A percentile compares a stretch with the other conserved stretches of the same genome.
Conservation (phyloP, 2,888 invertebrate species). For the Nymphalis urticae region DNA sequence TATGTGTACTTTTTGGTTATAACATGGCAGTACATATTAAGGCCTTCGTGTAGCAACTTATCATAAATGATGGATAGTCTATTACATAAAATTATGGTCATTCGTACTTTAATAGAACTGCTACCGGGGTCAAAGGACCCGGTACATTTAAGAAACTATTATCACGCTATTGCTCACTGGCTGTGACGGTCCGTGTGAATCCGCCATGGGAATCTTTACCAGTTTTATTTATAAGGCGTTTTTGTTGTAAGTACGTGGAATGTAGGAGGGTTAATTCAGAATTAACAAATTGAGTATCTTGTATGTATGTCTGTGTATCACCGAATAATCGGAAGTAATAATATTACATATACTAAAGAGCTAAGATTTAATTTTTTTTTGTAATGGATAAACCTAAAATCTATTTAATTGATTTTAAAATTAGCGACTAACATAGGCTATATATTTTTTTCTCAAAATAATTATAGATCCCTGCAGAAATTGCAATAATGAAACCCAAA, state of each 20-base stretch:
- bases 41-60: background rate
- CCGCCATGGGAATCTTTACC: slow-evolving; percentile 63
- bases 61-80: slow-evolving; percentile 11
- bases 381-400: no score
- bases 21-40: background rate
- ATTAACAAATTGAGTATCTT: background rate
- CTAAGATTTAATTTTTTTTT: no score
- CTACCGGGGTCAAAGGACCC: slow-evolving; percentile 39
- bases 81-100: slow-evolving; percentile 20
- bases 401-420: no score
- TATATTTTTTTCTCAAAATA: no score
- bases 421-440: no score
- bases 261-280: slow-evolving; percentile 4
- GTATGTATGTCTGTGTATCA: background rate
- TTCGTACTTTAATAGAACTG: slow-evolving; percentile 7
- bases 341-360: background rate
- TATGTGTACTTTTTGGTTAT: background rate
- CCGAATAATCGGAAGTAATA: background rate
- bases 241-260: slow-evolving; percentile 21
- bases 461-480: no score
- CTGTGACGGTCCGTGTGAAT: slow-evolving; percentile 76
- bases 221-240: slow-evolving; percentile 24
- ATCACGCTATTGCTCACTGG: slow-evolving; percentile 56
- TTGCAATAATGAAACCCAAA: no score
- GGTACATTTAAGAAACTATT: slow-evolving; percentile 35